These are phyloP conservation scores for Nyctereutes procyonoides DNA, from an alignment of 2,113 vertebrate genomes.

Conservation along the genomic window DNA sequence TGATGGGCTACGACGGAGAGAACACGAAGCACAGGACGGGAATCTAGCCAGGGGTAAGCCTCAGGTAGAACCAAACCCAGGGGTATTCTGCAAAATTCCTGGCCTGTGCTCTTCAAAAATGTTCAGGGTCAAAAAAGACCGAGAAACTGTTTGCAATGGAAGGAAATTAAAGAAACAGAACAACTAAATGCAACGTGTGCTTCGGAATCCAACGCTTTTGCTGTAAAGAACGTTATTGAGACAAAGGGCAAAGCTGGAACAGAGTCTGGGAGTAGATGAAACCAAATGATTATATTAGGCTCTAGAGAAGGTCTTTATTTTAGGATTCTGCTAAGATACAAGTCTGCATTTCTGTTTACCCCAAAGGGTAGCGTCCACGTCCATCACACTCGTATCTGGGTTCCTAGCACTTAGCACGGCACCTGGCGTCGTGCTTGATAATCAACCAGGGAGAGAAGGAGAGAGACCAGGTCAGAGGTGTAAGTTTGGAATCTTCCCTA, in stretches of 20 bases:
- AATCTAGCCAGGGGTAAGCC: neutral
- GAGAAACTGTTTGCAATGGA: neutral
- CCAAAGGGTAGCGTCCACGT: neutral
- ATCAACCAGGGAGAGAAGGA: neutral
- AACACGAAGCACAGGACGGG: neutral
- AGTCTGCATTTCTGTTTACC: neutral
- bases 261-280: neutral
- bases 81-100: neutral
- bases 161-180: conserved; percentile 5
- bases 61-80: conserved; percentile 10
- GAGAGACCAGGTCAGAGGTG: neutral
- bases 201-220: conserved; percentile 15
- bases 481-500: neutral
- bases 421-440: neutral
- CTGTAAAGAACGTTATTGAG: neutral
- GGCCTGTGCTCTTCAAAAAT: neutral
- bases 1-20: neutral
- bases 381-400: neutral
- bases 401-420: neutral
- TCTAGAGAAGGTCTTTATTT: neutral
- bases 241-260: neutral
- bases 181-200: neutral
- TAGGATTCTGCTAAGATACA: neutral
- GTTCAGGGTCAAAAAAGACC: neutral
- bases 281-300: neutral